phyloP scores from a whole-genome alignment of 2,113 vertebrate species.

The Ia io region DNA sequence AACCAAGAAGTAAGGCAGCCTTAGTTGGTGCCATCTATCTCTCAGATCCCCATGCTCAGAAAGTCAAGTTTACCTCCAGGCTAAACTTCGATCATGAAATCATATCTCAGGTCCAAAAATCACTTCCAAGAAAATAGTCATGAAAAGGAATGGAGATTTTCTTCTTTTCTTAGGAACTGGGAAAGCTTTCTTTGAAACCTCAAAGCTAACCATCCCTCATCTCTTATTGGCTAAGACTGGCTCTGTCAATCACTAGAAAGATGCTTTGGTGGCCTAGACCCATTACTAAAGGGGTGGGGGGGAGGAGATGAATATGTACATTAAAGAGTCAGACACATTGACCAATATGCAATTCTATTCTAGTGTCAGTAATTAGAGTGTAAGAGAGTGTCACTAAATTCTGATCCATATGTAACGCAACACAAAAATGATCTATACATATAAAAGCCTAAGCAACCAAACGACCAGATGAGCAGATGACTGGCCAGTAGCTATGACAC shows the following conservation, averaged over 20 bases:
- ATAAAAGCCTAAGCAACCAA: no score
- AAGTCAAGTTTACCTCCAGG: not conserved
- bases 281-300: fast-evolving
- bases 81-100: not conserved
- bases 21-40: not conserved
- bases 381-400: not conserved
- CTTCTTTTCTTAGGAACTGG: not conserved
- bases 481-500: no score
- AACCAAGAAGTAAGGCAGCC: not conserved
- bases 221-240: not conserved
- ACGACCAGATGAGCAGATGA: no score
- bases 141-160: not conserved
- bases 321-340: not conserved
- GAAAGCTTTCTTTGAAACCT: not conserved
- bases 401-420: not conserved
- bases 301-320: not conserved
- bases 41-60: not conserved
- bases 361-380: not conserved
- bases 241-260: no score
- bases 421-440: not conserved
- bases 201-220: not conserved
- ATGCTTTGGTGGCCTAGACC: not conserved
- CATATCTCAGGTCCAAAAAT: not conserved
- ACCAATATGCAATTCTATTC: not conserved
- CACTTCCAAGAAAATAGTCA: not conserved